phyloP scores from a whole-genome alignment of 2,113 vertebrate genomes.

The Condylura cristata region DNA sequence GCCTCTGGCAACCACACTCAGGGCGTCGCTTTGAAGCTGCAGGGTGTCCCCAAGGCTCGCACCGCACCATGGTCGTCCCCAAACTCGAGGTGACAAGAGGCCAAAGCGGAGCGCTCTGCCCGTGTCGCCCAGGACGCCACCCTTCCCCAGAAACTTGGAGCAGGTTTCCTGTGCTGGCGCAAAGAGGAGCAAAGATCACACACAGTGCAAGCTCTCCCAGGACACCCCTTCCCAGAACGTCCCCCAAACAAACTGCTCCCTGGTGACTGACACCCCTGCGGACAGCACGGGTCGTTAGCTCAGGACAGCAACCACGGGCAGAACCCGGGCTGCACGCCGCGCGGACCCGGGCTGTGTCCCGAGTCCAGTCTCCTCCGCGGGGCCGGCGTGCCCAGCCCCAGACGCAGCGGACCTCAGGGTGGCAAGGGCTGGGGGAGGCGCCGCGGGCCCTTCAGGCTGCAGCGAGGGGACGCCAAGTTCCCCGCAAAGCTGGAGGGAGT shows the following conservation, averaged over 20 bases:
- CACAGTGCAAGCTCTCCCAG: not conserved
- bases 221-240: not conserved
- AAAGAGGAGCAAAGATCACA: not conserved
- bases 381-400: not conserved
- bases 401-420: not conserved
- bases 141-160: slow-evolving; percentile 59
- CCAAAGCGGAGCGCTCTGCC: not conserved
- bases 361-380: not conserved
- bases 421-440: not conserved
- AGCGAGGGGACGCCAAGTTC: slow-evolving; percentile 61
- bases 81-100: not conserved
- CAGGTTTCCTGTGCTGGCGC: not conserved
- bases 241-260: not conserved
- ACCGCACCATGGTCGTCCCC: not conserved
- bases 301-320: not conserved
- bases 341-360: not conserved
- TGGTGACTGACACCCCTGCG: too few species aligned
- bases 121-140: not conserved
- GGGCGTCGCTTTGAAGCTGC: not conserved
- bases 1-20: not conserved
- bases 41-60: not conserved
- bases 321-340: not conserved
- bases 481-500: slow-evolving; percentile 39
- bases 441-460: slow-evolving; percentile 4
- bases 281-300: too few species aligned